Conservation (phyloP, 1,140 invertebrate species). For the Drosophila pandora region DNA sequence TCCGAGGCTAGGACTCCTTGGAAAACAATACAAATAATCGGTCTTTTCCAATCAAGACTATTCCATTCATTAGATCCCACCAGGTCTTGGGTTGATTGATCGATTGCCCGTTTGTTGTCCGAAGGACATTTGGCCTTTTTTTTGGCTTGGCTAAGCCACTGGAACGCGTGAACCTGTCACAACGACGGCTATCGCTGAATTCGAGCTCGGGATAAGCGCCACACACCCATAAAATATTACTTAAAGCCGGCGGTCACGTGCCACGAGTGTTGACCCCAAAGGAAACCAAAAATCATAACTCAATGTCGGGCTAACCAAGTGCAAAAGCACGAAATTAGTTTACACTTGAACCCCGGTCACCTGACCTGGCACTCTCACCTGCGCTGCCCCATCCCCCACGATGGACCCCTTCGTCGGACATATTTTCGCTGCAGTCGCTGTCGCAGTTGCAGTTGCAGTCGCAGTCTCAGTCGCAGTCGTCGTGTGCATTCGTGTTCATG, state of each 20-base stretch:
- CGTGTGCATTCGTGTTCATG: slow-evolving; percentile 78
- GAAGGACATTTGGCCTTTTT: slow-evolving; percentile 6
- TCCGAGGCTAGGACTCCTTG: background rate
- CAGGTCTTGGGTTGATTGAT: slow-evolving; percentile 4
- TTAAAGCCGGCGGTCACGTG: slow-evolving; percentile 44
- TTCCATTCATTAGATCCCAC: background rate
- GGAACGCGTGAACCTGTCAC: slow-evolving; percentile 38
- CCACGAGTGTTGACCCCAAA: slow-evolving; percentile 30
- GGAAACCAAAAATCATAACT: slow-evolving; percentile 56
- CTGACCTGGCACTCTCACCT: slow-evolving; percentile 1
- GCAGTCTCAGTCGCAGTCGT: slow-evolving; percentile 64
- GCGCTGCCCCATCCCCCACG: background rate
- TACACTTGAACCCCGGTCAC: slow-evolving; percentile 55
- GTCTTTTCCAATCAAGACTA: slow-evolving; percentile 9
- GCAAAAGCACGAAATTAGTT: slow-evolving; percentile 63
- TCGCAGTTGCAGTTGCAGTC: slow-evolving; percentile 48
- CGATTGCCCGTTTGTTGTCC: slow-evolving; percentile 18
- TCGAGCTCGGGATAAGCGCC: background rate
- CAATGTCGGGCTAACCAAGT: slow-evolving; percentile 61
- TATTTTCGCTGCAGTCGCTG: slow-evolving; percentile 44
- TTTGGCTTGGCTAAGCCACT: slow-evolving; percentile 12
- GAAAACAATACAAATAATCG: background rate
- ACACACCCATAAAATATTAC: slow-evolving; percentile 32
- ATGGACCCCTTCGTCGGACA: slow-evolving; percentile 8
- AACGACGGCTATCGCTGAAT: slow-evolving; percentile 6